phyloP scores from a whole-genome alignment of 2,888 invertebrate species.

The Rhingia rostrata region DNA sequence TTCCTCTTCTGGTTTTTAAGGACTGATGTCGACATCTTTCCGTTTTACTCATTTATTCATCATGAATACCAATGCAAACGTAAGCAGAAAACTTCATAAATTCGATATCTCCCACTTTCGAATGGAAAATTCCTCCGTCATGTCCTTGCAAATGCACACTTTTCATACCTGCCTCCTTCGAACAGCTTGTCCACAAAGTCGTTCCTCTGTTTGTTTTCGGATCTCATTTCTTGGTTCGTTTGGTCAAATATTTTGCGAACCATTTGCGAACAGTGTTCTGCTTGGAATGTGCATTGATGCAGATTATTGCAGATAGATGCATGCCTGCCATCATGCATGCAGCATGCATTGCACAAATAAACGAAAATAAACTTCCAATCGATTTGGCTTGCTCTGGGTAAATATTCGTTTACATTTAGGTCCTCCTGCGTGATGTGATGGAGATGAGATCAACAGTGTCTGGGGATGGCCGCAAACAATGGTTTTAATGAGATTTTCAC shows the following conservation, averaged over 20 bases:
- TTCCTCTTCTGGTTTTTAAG: too few relatives aligned
- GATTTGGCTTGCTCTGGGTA: slow-evolving; percentile 7
- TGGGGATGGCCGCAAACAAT: neutral
- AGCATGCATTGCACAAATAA: slow-evolving; percentile 20
- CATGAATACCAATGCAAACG: too few relatives aligned
- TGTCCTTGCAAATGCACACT: neutral
- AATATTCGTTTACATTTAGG: neutral
- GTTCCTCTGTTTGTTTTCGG: slow-evolving; percentile 14
- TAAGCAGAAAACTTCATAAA: slow-evolving; percentile 18
- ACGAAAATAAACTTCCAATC: slow-evolving; percentile 27
- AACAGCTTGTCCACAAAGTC: slow-evolving; percentile 3
- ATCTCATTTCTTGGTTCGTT: slow-evolving; percentile 28
- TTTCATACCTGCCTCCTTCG: too few relatives aligned
- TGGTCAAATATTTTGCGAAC: slow-evolving; percentile 35
- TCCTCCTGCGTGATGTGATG: neutral
- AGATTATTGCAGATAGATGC: slow-evolving; percentile 1
- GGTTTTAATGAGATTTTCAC: slow-evolving; percentile 20
- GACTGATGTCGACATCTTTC: too few relatives aligned
- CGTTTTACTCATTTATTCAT: too few relatives aligned
- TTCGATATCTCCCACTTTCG: neutral
- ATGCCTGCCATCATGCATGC: slow-evolving; percentile 11
- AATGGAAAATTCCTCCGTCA: neutral
- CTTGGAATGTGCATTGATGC: slow-evolving; percentile 10
- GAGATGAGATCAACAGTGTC: slow-evolving; percentile 25
- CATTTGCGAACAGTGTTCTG: slow-evolving; percentile 9